Conservation (phyloP, 2,113 vertebrate genomes). For the Siphamia tubifer region DNA sequence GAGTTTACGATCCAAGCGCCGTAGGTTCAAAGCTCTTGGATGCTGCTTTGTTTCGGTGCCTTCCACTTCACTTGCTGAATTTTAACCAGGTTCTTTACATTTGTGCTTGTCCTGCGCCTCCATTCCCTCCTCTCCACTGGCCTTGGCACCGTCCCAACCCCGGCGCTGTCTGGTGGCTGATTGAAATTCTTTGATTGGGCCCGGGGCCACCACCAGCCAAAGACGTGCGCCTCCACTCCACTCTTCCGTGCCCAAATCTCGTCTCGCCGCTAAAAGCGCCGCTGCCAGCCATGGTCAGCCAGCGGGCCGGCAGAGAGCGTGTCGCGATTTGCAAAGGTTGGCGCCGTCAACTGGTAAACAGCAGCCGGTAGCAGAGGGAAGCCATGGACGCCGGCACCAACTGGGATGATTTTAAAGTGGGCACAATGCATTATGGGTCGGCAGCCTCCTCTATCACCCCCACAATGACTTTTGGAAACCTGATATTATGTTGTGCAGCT, state of each 20-base stretch:
- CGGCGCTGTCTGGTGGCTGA: slow-evolving; percentile 38
- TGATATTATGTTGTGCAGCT: slow-evolving; percentile 64
- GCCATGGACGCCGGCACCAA: slow-evolving; percentile 29
- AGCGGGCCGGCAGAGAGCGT: too few species aligned
- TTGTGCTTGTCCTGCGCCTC: background rate
- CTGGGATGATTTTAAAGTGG: slow-evolving; percentile 53
- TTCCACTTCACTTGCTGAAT: too few species aligned
- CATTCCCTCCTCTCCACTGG: slow-evolving; percentile 12
- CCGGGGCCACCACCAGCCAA: slow-evolving; percentile 40
- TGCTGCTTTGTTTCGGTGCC: too few species aligned
- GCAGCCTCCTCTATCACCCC: slow-evolving; percentile 39
- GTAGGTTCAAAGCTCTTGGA: too few species aligned
- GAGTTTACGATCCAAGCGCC: too few species aligned
- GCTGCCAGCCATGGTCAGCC: too few species aligned
- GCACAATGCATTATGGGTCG: slow-evolving; percentile 20
- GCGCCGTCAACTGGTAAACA: slow-evolving; percentile 42
- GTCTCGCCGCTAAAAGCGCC: slow-evolving; percentile 21
- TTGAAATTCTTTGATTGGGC: slow-evolving; percentile 61
- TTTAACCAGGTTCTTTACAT: too few species aligned
- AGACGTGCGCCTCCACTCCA: slow-evolving; percentile 32
- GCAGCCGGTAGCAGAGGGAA: slow-evolving; percentile 34
- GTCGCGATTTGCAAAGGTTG: slow-evolving; percentile 40
- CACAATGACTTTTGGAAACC: slow-evolving; percentile 55
- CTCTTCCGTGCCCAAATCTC: slow-evolving; percentile 11
- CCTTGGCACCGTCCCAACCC: slow-evolving; percentile 30